A percentile compares a stretch with the other conserved stretches of the same genome.
phyloP scores from a whole-genome alignment of 2,113 vertebrate genomes.

The Nannospalax galili region DNA sequence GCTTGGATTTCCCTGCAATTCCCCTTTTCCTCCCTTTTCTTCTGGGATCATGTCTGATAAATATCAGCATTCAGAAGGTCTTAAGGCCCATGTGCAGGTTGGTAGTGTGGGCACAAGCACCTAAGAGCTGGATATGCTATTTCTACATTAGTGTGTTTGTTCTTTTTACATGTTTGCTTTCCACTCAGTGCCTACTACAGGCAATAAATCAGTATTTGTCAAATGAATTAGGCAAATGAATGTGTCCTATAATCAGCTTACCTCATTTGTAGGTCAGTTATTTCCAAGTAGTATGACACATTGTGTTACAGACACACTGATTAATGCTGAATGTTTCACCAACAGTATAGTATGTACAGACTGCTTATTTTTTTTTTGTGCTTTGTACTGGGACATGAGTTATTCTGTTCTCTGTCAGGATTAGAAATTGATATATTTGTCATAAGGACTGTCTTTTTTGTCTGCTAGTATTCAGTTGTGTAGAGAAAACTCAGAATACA shows the following conservation, averaged over 20 bases:
- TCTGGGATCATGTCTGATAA: constrained; percentile 5
- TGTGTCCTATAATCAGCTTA: constrained; percentile 18
- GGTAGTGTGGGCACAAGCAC: background rate
- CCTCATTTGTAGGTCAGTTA: constrained; percentile 30
- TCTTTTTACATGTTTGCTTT: constrained; percentile 60
- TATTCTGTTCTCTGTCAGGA: constrained; percentile 35
- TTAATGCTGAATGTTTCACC: background rate
- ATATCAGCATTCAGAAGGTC: background rate
- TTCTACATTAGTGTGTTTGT: background rate
- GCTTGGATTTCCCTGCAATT: constrained; percentile 24
- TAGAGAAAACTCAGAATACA: constrained; percentile 20
- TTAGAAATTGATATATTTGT: constrained; percentile 21
- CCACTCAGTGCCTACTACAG: background rate
- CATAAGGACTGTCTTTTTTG: background rate
- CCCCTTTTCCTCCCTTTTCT: background rate
- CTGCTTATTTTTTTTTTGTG: background rate
- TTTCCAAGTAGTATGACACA: constrained; percentile 22
- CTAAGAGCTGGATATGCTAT: background rate
- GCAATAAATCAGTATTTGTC: constrained; percentile 36
- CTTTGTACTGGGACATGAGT: background rate
- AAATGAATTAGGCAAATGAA: constrained; percentile 50
- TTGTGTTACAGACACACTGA: constrained; percentile 24
- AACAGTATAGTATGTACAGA: background rate
- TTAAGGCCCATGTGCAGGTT: background rate
- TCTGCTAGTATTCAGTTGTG: background rate